Evolutionary conservation across 2,888 invertebrate species (phyloP).

Genomic region (Neoaliturus tenellus): DNA sequence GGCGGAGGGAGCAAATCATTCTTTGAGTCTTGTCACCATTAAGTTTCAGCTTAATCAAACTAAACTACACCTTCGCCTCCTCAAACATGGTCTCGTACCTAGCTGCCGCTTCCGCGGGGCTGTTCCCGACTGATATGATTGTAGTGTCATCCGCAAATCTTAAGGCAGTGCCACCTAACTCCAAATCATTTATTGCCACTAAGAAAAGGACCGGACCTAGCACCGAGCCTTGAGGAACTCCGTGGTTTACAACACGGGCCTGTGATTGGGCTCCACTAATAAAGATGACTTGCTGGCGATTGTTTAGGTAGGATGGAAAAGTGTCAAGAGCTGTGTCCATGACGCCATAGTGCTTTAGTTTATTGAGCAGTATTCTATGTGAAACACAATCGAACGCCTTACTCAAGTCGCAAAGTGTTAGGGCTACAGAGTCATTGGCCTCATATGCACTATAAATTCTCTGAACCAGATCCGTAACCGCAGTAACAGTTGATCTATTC

Average conservation of each 20-base stretch:
- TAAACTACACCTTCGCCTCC: neutral
- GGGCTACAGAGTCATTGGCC: neutral
- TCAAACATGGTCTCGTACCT: neutral
- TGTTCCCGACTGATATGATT: neutral
- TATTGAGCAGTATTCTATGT: neutral
- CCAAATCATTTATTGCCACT: neutral
- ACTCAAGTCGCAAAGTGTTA: neutral
- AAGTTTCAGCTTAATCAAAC: neutral
- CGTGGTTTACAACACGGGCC: neutral
- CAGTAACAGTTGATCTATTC: conserved; percentile 1
- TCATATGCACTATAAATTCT: neutral
- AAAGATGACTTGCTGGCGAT: neutral
- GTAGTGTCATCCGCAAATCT: neutral
- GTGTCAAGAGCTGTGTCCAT: neutral
- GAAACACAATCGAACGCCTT: neutral
- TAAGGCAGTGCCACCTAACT: neutral
- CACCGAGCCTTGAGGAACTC: neutral
- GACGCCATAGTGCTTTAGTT: neutral
- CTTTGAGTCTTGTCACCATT: neutral
- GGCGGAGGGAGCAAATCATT: neutral
- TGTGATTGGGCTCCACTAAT: neutral
- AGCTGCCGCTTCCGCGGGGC: neutral
- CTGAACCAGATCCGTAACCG: neutral
- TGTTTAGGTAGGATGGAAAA: neutral
- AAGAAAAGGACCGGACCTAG: neutral